phyloP scores from a whole-genome alignment of 92 coral and sea anemone genomes.

The Nematostella vectensis region DNA sequence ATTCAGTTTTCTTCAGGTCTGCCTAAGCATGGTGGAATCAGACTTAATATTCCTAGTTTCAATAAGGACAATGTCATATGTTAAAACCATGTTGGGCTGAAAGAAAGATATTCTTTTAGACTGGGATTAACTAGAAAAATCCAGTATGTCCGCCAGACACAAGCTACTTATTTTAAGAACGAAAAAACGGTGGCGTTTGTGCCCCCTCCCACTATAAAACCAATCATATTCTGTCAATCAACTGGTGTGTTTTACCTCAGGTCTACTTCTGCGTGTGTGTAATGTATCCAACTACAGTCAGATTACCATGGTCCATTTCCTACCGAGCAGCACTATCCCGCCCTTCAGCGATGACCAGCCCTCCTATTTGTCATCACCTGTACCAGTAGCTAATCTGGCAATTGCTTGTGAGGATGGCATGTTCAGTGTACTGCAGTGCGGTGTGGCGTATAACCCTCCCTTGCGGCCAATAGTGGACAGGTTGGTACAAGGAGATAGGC shows the following conservation, averaged over 20 bases:
- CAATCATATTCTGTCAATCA: neutral
- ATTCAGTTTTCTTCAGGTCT: too few species aligned
- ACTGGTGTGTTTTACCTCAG: conserved; percentile 10
- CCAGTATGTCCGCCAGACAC: too few species aligned
- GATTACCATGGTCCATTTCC: conserved; percentile 51
- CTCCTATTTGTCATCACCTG: conserved; percentile 11
- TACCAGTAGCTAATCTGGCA: conserved; percentile 51
- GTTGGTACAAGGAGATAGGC: conserved; percentile 24
- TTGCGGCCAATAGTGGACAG: conserved; percentile 48
- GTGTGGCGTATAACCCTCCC: conserved; percentile 46
- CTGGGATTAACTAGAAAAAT: too few species aligned
- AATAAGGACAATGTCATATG: too few species aligned
- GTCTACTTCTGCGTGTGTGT: conserved; percentile 45
- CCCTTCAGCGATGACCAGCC: conserved; percentile 28
- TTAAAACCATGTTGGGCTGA: too few species aligned
- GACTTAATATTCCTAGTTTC: too few species aligned
- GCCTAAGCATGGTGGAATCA: too few species aligned
- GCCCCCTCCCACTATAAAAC: too few species aligned
- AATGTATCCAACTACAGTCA: conserved; percentile 45
- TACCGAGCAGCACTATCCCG: conserved; percentile 46
- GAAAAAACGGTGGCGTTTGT: too few species aligned
- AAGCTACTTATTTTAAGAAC: too few species aligned
- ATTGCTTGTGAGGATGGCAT: conserved; percentile 79
- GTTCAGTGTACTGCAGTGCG: conserved; percentile 64
- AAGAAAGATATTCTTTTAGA: too few species aligned